These are phyloP conservation scores for Crotalus tigris DNA, from an alignment of 2,113 vertebrate species.

Conservation along the genomic window DNA sequence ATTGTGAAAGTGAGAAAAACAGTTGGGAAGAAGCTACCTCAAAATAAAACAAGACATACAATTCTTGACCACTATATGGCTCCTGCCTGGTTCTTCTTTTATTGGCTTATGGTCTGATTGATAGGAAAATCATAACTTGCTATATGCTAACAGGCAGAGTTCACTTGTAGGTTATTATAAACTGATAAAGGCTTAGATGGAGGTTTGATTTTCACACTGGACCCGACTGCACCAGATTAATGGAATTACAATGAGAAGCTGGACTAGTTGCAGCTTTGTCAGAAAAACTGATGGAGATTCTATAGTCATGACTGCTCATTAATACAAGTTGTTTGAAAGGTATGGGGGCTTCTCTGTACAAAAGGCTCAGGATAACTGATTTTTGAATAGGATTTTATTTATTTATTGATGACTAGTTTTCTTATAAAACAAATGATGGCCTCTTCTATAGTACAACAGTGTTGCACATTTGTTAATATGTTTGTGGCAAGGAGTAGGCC, in stretches of 20 bases:
- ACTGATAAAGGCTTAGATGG: slow-evolving; percentile 82
- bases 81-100: slow-evolving; percentile 65
- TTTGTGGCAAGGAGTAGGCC: slow-evolving; percentile 30
- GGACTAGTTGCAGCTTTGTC: slow-evolving; percentile 80
- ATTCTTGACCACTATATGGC: slow-evolving; percentile 59
- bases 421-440: slow-evolving; percentile 70
- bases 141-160: slow-evolving; percentile 81
- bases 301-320: slow-evolving; percentile 80
- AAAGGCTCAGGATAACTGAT: slow-evolving; percentile 81
- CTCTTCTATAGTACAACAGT: slow-evolving; percentile 61
- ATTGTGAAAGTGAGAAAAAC: slow-evolving; percentile 47
- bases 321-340: slow-evolving; percentile 82
- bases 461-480: slow-evolving; percentile 35
- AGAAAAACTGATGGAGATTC: slow-evolving; percentile 83
- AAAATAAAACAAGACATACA: slow-evolving; percentile 57
- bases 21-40: slow-evolving; percentile 45
- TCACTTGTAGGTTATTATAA: slow-evolving; percentile 85
- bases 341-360: slow-evolving; percentile 75
- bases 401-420: slow-evolving; percentile 73
- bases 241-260: slow-evolving; percentile 82
- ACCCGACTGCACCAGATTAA: slow-evolving; percentile 80
- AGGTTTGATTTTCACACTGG: slow-evolving; percentile 82
- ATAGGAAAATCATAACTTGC: slow-evolving; percentile 80
- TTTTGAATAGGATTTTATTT: slow-evolving; percentile 71
- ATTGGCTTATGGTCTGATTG: slow-evolving; percentile 74